These are phyloP conservation scores for Stictonetta naevosa DNA, from an alignment of 2,113 vertebrate genomes.

Conservation along the genomic window DNA sequence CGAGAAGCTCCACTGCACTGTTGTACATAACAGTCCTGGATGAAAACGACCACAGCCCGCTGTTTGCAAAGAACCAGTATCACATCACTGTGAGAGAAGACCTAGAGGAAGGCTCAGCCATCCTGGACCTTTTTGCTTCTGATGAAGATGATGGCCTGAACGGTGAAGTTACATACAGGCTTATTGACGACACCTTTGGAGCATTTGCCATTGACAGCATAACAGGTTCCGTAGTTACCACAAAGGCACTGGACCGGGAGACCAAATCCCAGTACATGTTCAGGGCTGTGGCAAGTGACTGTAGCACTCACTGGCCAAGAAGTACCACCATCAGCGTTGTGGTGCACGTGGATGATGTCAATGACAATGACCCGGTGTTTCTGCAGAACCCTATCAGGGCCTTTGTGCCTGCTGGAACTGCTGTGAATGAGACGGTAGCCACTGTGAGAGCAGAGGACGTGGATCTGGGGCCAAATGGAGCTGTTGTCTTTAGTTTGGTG, in stretches of 20 bases:
- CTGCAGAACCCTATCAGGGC: constrained; percentile 78
- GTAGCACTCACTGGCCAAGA: constrained; percentile 75
- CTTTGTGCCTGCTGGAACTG: constrained; percentile 72
- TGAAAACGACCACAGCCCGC: constrained; percentile 88
- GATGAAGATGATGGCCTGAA: constrained; percentile 87
- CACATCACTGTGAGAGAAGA: constrained; percentile 84
- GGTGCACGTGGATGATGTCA: constrained; percentile 86
- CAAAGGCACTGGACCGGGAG: constrained; percentile 84
- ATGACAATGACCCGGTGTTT: constrained; percentile 88
- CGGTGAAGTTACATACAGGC: constrained; percentile 82
- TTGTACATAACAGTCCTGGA: constrained; percentile 85
- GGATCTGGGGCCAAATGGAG: constrained; percentile 86
- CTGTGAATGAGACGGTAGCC: constrained; percentile 74
- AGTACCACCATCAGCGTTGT: constrained; percentile 78
- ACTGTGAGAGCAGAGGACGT: constrained; percentile 79
- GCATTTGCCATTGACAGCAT: constrained; percentile 79
- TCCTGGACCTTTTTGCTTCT: constrained; percentile 80
- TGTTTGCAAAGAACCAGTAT: constrained; percentile 81
- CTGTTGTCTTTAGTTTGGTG: constrained; percentile 76
- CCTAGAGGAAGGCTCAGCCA: constrained; percentile 72
- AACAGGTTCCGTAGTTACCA: constrained; percentile 77
- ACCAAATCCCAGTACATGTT: constrained; percentile 79
- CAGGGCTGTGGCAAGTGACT: constrained; percentile 83
- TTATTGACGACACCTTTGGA: constrained; percentile 80
- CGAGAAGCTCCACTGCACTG: constrained; percentile 76